These are phyloP conservation scores for Lampris megalopsis DNA, from an alignment of 2,113 vertebrate genomes.

Conservation along the genomic window DNA sequence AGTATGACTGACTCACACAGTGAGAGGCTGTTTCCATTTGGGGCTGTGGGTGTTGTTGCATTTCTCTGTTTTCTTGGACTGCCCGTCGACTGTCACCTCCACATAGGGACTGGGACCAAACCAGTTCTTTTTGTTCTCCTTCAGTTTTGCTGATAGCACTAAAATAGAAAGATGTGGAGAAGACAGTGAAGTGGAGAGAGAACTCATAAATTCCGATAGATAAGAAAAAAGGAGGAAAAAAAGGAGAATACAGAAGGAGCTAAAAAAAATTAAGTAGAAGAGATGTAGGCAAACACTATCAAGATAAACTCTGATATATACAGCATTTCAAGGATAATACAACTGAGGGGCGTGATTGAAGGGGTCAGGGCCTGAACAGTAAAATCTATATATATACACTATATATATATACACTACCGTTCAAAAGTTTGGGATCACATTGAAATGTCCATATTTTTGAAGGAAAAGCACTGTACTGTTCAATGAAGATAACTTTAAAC, in stretches of 20 bases:
- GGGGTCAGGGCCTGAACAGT: too few relatives aligned
- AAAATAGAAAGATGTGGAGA: slow-evolving; percentile 29
- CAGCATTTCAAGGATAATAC: too few relatives aligned
- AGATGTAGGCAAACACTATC: too few relatives aligned
- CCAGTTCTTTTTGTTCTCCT: slow-evolving; percentile 99
- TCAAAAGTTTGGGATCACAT: too few relatives aligned
- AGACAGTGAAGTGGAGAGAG: background rate
- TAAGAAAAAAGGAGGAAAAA: background rate
- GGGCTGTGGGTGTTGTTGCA: slow-evolving; percentile 97
- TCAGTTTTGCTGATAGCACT: slow-evolving; percentile 98
- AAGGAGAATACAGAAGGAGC: background rate
- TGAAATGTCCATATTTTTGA: too few relatives aligned
- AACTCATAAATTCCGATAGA: background rate
- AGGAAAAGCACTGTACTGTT: too few relatives aligned
- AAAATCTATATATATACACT: too few relatives aligned
- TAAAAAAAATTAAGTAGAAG: too few relatives aligned
- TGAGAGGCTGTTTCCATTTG: slow-evolving; percentile 98
- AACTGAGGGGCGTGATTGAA: background rate
- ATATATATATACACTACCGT: too few relatives aligned
- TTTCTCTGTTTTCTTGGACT: slow-evolving; percentile 99
- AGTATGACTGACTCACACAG: slow-evolving; percentile 87
- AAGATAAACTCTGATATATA: too few relatives aligned
- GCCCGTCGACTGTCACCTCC: slow-evolving; percentile 95
- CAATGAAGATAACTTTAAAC: too few relatives aligned
- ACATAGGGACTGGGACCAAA: slow-evolving; percentile 98